A percentile compares a stretch with the other conserved stretches of the same genome.
phyloP scores from a whole-genome alignment of 2,113 vertebrate genomes.

The Serilophus lunatus region DNA sequence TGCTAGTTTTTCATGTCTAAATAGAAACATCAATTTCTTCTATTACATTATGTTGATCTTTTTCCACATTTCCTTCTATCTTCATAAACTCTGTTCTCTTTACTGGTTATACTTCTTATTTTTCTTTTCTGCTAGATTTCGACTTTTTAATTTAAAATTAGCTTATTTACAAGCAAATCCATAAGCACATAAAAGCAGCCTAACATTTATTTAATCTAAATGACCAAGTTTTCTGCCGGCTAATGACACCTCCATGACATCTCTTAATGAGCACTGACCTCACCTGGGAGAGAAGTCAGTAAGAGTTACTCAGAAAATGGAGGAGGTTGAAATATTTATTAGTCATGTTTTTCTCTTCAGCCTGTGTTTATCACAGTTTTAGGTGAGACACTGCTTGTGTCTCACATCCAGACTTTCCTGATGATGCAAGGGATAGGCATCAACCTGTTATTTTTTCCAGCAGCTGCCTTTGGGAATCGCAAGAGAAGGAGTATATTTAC shows the following conservation, averaged over 20 bases:
- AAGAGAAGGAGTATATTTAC: not conserved
- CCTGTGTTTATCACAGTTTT: not conserved
- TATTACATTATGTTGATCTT: not conserved
- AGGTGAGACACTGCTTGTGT: not conserved
- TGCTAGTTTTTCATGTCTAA: not conserved
- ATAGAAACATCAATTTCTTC: not conserved
- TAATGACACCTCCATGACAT: not conserved
- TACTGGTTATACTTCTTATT: not conserved
- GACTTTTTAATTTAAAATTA: not conserved
- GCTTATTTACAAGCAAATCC: not conserved
- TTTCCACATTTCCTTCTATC: not conserved
- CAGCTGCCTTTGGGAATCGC: not conserved
- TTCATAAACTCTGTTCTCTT: not conserved
- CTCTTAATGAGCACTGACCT: not conserved
- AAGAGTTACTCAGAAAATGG: not conserved
- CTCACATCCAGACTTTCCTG: not conserved
- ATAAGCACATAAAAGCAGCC: not conserved
- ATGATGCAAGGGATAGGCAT: not conserved
- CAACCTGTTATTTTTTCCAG: not conserved
- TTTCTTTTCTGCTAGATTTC: not conserved
- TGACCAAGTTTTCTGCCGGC: not conserved
- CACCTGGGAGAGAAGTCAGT: not conserved
- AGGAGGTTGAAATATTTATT: not conserved
- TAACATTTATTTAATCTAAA: not conserved
- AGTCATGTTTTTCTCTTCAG: not conserved